Evolutionary conservation across 1,140 invertebrate genomes (phyloP).

Genomic region (Meloidogyne chitwoodi): DNA sequence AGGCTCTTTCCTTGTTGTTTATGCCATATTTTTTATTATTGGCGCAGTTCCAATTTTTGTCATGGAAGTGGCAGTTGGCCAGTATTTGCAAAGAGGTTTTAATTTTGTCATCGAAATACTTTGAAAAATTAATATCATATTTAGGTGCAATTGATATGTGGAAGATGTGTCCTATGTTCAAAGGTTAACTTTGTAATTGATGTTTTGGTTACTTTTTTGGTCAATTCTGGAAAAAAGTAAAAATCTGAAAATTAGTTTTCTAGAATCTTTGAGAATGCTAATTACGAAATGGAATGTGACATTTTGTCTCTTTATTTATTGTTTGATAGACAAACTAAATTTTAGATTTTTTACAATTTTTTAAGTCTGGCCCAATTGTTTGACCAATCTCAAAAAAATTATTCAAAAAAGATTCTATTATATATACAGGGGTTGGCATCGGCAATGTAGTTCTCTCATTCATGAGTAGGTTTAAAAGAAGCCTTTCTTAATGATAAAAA

Average conservation of each 20-base stretch:
- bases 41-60: constrained; percentile 72
- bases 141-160: constrained; percentile 70
- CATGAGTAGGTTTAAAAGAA: constrained; percentile 42
- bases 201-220: background rate
- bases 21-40: constrained; percentile 54
- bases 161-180: constrained; percentile 75
- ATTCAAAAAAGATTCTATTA: background rate
- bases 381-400: too few species aligned
- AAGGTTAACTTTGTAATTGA: constrained; percentile 64
- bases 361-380: too few species aligned
- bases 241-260: too few species aligned
- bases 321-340: too few species aligned
- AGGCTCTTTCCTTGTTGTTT: constrained; percentile 59
- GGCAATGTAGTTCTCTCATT: constrained; percentile 59
- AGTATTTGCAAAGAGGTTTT: constrained; percentile 71
- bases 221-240: too few species aligned
- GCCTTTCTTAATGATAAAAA: background rate
- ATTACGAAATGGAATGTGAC: too few species aligned
- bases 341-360: too few species aligned
- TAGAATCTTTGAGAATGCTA: too few species aligned
- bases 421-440: constrained; percentile 52
- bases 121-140: constrained; percentile 66
- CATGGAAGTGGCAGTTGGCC: constrained; percentile 73
- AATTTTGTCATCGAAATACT: constrained; percentile 62
- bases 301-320: too few species aligned